A percentile compares a stretch with the other conserved stretches of the same genome.
Evolutionary conservation across 2,113 vertebrate species (phyloP).

Genomic region (Stomatorhinus ivindoensis): DNA sequence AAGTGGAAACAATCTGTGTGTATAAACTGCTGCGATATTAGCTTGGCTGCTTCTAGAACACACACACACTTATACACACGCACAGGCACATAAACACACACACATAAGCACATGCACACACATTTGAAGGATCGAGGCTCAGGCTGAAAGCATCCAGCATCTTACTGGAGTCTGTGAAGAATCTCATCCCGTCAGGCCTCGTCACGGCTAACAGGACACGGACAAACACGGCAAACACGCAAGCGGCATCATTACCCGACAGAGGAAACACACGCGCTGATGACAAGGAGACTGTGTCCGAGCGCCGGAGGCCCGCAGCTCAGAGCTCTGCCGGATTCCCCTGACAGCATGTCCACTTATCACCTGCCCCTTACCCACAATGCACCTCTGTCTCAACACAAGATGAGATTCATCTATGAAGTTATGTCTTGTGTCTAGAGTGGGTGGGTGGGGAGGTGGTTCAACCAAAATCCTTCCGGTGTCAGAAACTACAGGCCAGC

Average conservation of each 20-base stretch:
- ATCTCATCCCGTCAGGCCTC: background rate
- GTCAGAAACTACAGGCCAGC: background rate
- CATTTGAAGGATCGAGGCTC: background rate
- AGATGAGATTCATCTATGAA: background rate
- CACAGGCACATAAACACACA: background rate
- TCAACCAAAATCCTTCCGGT: background rate
- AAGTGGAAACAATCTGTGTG: constrained; percentile 34
- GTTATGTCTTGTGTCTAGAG: background rate
- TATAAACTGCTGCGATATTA: background rate
- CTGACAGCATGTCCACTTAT: background rate
- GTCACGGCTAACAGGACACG: background rate
- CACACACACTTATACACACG: background rate
- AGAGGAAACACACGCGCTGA: constrained; percentile 1
- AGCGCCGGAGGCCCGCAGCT: background rate
- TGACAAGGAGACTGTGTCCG: constrained; percentile 3
- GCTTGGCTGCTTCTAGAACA: background rate
- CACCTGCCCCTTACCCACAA: constrained; percentile 14
- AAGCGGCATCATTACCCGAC: background rate
- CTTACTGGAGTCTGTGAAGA: background rate
- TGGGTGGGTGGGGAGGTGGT: background rate
- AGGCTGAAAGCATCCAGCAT: background rate
- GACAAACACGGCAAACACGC: background rate
- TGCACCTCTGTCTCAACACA: background rate
- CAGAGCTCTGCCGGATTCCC: background rate
- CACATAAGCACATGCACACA: background rate